These are phyloP conservation scores for Cossypha caffra DNA, from an alignment of 2,797 vertebrate genomes.

Conservation along the genomic window DNA sequence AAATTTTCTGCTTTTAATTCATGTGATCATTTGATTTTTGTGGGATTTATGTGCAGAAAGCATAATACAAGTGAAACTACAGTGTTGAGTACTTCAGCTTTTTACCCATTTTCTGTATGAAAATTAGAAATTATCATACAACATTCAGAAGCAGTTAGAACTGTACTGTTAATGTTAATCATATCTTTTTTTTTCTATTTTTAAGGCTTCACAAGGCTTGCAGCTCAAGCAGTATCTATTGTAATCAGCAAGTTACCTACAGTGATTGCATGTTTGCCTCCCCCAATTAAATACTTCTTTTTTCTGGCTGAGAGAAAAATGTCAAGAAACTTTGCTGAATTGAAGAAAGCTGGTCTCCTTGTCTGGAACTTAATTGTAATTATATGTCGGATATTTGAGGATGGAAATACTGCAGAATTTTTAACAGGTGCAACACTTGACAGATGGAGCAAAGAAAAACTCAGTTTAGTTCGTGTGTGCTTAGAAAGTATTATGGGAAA, in stretches of 20 bases:
- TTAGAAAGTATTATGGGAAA: constrained; percentile 85
- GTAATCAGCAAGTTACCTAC: constrained; percentile 92
- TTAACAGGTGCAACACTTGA: constrained; percentile 84
- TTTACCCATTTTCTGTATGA: constrained; percentile 51
- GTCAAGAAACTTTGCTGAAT: constrained; percentile 85
- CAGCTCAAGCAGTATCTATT: constrained; percentile 89
- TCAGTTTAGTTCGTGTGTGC: constrained; percentile 86
- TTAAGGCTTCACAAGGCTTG: constrained; percentile 82
- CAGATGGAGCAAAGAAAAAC: constrained; percentile 84
- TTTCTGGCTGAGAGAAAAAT: constrained; percentile 89
- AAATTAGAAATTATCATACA: constrained; percentile 62
- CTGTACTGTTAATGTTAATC: constrained; percentile 69
- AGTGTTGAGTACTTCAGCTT: constrained; percentile 9
- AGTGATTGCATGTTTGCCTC: constrained; percentile 88
- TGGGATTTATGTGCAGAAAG: background rate
- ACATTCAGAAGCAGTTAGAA: constrained; percentile 46
- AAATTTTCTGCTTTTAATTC: constrained; percentile 3
- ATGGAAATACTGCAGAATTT: constrained; percentile 84
- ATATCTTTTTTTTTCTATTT: constrained; percentile 68
- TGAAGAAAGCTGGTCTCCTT: constrained; percentile 87
- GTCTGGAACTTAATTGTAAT: constrained; percentile 87
- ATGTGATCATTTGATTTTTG: background rate
- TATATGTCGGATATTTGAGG: constrained; percentile 88
- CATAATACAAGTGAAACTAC: background rate
- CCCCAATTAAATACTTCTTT: constrained; percentile 91